Conservation (phyloP, 1,140 invertebrate genomes). For the Bombyx mandarina region DNA sequence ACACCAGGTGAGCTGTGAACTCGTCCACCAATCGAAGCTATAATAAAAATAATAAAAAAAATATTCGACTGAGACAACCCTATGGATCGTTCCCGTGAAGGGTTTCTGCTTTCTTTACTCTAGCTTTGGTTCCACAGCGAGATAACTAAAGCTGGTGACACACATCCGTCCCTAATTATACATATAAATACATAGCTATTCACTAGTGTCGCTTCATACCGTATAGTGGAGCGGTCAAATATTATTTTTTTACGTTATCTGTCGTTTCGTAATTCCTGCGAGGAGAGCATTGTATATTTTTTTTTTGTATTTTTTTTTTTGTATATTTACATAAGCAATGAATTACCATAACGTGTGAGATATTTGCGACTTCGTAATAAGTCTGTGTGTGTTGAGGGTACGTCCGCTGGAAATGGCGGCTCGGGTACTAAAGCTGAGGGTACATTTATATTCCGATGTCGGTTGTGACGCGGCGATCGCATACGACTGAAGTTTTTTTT, state of each 20-base stretch:
- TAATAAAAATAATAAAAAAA: no score
- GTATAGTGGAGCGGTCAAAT: slow-evolving; percentile 33
- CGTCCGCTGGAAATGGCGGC: slow-evolving; percentile 10
- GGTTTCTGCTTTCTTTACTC: no score
- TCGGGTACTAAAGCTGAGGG: slow-evolving; percentile 13
- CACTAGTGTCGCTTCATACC: slow-evolving; percentile 39
- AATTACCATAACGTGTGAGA: slow-evolving; percentile 59
- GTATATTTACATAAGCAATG: slow-evolving; percentile 46
- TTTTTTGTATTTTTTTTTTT: slow-evolving; percentile 17
- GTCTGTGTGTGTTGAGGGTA: slow-evolving; percentile 42
- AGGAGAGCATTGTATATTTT: slow-evolving; percentile 15
- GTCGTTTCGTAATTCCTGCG: slow-evolving; percentile 12
- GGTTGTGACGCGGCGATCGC: neutral
- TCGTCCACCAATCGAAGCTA: no score
- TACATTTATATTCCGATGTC: slow-evolving; percentile 11
- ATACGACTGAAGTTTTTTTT: no score
- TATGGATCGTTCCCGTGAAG: no score
- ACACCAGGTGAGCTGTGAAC: no score
- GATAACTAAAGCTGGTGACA: slow-evolving; percentile 8
- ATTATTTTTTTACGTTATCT: slow-evolving; percentile 39
- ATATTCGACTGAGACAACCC: no score
- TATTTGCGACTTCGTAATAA: slow-evolving; percentile 43
- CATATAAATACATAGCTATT: slow-evolving; percentile 32
- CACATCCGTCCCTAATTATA: slow-evolving; percentile 24
- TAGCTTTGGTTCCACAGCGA: no score